These are phyloP conservation scores for Actenoides hombroni DNA, from an alignment of 2,113 vertebrate species.

Conservation along the genomic window DNA sequence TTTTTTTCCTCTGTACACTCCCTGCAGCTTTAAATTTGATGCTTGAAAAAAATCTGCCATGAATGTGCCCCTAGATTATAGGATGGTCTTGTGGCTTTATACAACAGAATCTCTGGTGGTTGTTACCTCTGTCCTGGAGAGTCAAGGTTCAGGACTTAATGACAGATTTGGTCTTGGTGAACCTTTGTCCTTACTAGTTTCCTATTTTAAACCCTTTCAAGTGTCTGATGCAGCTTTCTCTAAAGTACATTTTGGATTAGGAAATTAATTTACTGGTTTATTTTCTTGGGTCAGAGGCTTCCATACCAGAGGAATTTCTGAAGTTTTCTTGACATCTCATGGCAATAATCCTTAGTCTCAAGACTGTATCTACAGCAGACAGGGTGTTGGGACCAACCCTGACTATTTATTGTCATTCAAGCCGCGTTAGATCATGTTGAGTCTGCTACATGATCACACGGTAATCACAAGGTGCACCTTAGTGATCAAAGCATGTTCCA, in stretches of 20 bases:
- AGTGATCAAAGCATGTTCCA: not conserved
- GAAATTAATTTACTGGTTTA: not conserved
- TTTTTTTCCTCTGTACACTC: not conserved
- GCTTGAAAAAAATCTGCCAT: not conserved
- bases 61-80: not conserved
- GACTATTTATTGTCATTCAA: not conserved
- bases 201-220: not conserved
- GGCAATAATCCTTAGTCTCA: not conserved
- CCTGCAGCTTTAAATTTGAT: not conserved
- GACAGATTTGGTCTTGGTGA: not conserved
- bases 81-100: not conserved
- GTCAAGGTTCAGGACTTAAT: not conserved
- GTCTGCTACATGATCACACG: rapidly evolving
- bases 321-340: not conserved
- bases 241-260: not conserved
- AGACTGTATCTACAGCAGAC: not conserved
- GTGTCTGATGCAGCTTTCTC: not conserved
- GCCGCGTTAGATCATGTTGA: not conserved
- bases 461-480: too few species aligned
- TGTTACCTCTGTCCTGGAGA: not conserved
- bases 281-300: not conserved
- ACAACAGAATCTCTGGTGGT: not conserved
- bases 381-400: not conserved
- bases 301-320: not conserved
- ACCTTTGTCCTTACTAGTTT: not conserved